phyloP scores from a whole-genome alignment of 2,113 vertebrate species.

The Oreochromis spilurus region DNA sequence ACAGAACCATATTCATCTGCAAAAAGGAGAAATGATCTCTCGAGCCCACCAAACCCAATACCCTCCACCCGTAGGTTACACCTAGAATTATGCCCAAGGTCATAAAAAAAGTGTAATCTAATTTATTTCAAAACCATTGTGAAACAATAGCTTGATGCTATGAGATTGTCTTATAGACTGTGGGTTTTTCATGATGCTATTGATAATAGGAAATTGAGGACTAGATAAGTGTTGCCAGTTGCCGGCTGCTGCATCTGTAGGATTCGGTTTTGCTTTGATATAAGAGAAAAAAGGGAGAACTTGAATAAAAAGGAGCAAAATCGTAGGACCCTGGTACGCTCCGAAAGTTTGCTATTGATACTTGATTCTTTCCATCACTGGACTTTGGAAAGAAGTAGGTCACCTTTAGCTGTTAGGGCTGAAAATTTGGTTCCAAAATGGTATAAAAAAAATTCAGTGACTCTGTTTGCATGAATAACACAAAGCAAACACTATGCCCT shows the following conservation, averaged over 20 bases:
- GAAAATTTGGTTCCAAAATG: not conserved
- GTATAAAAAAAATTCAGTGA: not conserved
- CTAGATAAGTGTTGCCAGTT: not conserved
- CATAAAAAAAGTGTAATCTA: too few relatives aligned
- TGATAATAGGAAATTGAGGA: not conserved
- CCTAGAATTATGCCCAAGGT: not conserved
- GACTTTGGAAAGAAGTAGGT: not conserved
- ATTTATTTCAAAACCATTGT: not conserved
- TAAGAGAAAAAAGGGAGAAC: not conserved
- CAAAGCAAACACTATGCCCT: not conserved
- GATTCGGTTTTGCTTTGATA: not conserved
- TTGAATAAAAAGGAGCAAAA: not conserved
- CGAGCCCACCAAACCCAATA: not conserved
- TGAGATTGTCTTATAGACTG: not conserved
- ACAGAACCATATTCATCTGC: not conserved
- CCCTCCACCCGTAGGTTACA: not conserved
- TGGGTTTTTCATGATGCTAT: too few relatives aligned
- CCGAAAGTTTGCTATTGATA: not conserved
- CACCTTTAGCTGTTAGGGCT: not conserved
- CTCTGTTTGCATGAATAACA: not conserved
- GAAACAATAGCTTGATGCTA: not conserved
- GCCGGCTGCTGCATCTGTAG: not conserved
- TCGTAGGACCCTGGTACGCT: accelerated
- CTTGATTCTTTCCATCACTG: not conserved
- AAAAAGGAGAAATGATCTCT: not conserved